Evolutionary conservation across 53 echinoderm and acorn worm species (phyloP), one percentile per base, ranked within the genome.

Genomic region (Luidia sarsii): DNA sequence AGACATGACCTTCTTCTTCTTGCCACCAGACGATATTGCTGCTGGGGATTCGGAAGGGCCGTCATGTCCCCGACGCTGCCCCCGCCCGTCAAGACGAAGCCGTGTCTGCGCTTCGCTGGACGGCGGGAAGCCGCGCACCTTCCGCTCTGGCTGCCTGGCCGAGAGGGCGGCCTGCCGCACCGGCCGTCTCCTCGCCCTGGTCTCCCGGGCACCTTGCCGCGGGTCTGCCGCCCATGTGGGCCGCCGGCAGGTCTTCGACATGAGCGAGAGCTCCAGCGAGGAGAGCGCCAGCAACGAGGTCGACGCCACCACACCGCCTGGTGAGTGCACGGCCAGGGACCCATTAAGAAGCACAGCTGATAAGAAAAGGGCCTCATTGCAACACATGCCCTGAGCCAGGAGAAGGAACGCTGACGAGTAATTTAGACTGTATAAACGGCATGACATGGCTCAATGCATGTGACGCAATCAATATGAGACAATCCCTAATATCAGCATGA

Each of bases 81-180:
- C 67, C 22, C 67, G 67, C 25, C 67, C 67, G 18, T 41, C 43
- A 1, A 30, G 28, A 6, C 25, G 25, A 14, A 67, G 45, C 67
- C 67, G 67, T 19, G 67, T 67, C 67, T 67, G 67, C 24, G 67
- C 67, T 21, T 45, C 45, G 41, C 6, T 28, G 41, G 20, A 41
- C 67, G 67, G 45, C 3, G 18, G 22, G 35, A 0, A 14, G 15
- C 7, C 5, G 9, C 41, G 43, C 45, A 67, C 67, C 41, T 67
- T 67, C 14, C 45, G 1, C 45, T 67, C 67, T 2, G n/a, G 3
- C 14, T 67, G 67, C 45, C 8, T 27, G 20, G 24, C 19, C 35
- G 43, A 43, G 2, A 39, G 67, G 67, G 35, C 1, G 25, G 45
- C 43, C 6, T 67, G 67, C 45, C 43, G 21, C 39, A 67, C 67